These are phyloP conservation scores for Agrotis exclamationis DNA, from an alignment of 2,888 invertebrate species.

Conservation along the genomic window DNA sequence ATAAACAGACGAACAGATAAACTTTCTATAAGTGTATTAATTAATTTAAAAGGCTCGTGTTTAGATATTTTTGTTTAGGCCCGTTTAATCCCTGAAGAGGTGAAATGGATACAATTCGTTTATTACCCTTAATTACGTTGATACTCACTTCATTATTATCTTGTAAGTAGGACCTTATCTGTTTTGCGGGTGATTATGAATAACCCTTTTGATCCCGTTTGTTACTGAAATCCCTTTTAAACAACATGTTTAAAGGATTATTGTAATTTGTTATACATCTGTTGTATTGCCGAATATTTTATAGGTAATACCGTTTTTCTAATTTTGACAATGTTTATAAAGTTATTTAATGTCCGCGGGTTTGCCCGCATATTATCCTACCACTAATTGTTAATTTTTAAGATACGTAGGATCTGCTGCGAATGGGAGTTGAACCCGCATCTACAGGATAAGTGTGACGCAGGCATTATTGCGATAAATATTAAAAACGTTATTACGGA, in stretches of 20 bases:
- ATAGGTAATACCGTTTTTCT: neutral
- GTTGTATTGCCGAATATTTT: neutral
- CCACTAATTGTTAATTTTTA: too few species aligned
- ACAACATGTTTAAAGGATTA: neutral
- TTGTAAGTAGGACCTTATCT: neutral
- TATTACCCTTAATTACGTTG: slow-evolving; percentile 8
- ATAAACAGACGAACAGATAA: neutral
- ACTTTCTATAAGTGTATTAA: slow-evolving; percentile 6
- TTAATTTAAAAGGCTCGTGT: slow-evolving; percentile 34
- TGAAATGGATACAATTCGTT: slow-evolving; percentile 21
- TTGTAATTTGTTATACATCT: neutral
- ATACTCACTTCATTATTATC: slow-evolving; percentile 12
- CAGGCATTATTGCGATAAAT: too few species aligned
- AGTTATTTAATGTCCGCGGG: too few species aligned
- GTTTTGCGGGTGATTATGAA: neutral
- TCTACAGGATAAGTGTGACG: too few species aligned
- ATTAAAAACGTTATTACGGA: too few species aligned
- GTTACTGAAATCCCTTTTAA: neutral
- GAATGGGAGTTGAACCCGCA: too few species aligned
- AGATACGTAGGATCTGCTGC: too few species aligned
- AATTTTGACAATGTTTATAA: too few species aligned
- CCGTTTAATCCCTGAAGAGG: slow-evolving; percentile 23
- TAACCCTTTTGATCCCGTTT: neutral
- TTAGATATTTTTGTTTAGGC: slow-evolving; percentile 23
- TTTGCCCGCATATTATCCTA: too few species aligned